Percentiles rank a stretch among this genome's conserved stretches.
Evolutionary conservation across 1,140 invertebrate genomes (phyloP).

Genomic region (Yoshiicerus persimilis): DNA sequence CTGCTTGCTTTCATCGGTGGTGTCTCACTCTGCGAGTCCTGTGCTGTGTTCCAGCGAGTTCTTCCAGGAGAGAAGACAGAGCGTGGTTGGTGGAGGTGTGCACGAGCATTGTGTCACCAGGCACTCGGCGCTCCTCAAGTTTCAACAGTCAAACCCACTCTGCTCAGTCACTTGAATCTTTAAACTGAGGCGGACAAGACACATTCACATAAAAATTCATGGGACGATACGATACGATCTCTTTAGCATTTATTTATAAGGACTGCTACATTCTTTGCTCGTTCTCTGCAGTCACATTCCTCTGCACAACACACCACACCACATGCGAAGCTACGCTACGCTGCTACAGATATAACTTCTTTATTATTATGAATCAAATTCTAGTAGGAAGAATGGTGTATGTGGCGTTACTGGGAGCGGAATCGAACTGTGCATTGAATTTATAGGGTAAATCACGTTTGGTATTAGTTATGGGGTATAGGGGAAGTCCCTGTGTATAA

Average conservation of each 20-base stretch:
- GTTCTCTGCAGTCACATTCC: not conserved
- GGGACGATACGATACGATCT: not conserved
- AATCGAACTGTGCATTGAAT: no score
- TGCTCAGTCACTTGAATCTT: not conserved
- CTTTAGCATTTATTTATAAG: not conserved
- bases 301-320: not conserved
- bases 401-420: not conserved
- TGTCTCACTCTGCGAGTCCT: no score
- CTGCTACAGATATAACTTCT: not conserved
- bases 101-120: not conserved
- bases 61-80: not conserved
- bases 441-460: not conserved
- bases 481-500: no score
- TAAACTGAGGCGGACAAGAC: not conserved
- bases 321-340: no score
- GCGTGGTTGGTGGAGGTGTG: no score
- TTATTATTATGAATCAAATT: not conserved
- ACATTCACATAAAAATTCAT: slow-evolving; percentile 18
- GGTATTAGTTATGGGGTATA: not conserved
- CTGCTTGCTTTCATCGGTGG: not conserved
- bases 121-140: not conserved
- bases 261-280: not conserved
- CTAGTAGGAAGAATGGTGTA: not conserved
- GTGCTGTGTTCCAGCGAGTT: no score
- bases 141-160: not conserved